Percentiles rank a stretch among this genome's conserved stretches.
Evolutionary conservation across 2,797 vertebrate genomes (phyloP).

Genomic region (Acropternis orthonyx): DNA sequence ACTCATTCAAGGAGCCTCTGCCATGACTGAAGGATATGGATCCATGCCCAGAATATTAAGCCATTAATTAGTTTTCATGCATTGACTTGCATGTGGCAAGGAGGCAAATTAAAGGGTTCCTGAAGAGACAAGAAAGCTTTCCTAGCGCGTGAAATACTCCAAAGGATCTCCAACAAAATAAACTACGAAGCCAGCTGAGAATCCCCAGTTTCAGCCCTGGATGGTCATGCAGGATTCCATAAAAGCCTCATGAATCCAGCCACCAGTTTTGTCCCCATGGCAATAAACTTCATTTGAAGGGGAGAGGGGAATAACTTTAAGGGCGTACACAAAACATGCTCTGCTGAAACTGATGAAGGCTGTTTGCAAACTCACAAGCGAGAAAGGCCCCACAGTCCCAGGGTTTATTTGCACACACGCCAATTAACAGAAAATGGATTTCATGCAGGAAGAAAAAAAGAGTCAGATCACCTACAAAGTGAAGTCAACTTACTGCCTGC

Average conservation of each 20-base stretch:
- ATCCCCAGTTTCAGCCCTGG: background rate
- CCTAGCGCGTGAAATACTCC: background rate
- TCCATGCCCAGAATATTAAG: background rate
- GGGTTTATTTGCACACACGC: background rate
- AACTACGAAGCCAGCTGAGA: background rate
- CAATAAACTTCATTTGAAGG: background rate
- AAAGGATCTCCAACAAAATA: background rate
- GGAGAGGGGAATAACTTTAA: background rate
- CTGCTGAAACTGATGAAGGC: background rate
- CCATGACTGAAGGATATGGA: background rate
- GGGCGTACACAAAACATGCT: conserved; percentile 13
- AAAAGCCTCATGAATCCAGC: background rate
- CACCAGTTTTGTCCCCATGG: background rate
- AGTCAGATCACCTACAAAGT: background rate
- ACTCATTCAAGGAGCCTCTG: background rate
- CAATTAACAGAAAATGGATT: background rate
- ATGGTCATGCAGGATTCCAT: background rate
- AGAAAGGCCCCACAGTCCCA: background rate
- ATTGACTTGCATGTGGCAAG: background rate
- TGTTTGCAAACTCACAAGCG: background rate
- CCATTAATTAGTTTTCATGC: conserved; percentile 22
- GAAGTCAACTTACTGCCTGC: conserved; percentile 91
- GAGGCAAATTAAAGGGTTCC: background rate
- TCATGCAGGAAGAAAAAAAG: conserved; percentile 58
- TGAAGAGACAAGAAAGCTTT: background rate